These are phyloP conservation scores for Grallaria varia DNA, from an alignment of 2,113 vertebrate genomes.

Conservation along the genomic window DNA sequence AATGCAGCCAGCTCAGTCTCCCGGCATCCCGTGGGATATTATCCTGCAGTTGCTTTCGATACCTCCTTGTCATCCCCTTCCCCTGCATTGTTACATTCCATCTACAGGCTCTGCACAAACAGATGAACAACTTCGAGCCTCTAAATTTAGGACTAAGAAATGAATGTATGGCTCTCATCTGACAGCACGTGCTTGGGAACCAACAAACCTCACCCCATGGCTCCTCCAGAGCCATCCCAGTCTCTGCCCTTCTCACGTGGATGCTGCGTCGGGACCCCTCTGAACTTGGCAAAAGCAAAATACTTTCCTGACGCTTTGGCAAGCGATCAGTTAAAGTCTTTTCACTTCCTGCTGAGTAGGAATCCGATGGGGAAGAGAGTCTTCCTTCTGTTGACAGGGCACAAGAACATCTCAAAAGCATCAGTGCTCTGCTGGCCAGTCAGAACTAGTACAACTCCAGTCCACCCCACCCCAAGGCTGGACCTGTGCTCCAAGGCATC, in stretches of 20 bases:
- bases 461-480: neutral
- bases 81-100: neutral
- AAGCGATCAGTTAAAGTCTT: neutral
- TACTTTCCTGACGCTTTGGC: neutral
- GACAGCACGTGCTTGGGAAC: neutral
- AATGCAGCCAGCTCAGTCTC: neutral
- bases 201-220: neutral
- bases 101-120: neutral
- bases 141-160: neutral
- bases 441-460: neutral
- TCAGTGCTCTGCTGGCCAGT: neutral
- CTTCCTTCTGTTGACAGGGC: neutral
- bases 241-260: neutral
- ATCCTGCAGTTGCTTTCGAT: neutral
- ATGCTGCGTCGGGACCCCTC: neutral
- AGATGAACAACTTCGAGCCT: neutral
- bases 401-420: neutral
- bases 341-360: neutral
- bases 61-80: neutral
- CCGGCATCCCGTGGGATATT: neutral
- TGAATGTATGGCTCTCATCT: neutral
- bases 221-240: neutral
- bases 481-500: neutral
- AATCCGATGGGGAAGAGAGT: neutral
- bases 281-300: neutral